phyloP scores from a whole-genome alignment of 2,888 invertebrate species.

The Idaea dimidiata region DNA sequence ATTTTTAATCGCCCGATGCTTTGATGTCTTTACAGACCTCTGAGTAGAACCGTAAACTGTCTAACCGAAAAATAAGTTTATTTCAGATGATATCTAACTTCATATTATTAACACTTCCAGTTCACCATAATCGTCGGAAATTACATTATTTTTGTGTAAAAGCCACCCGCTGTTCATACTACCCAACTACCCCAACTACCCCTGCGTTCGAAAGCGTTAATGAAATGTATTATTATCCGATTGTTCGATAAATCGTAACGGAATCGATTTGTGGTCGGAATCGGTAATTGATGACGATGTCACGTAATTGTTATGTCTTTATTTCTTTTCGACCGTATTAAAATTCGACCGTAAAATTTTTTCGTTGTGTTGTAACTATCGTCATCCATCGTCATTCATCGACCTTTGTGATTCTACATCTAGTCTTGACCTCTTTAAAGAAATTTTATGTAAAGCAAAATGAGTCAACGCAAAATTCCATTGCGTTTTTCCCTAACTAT shows the following conservation, averaged over 20 bases:
- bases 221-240: conserved; percentile 61
- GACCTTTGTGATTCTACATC: too few relatives aligned
- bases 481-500: neutral
- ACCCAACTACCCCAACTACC: conserved; percentile 9
- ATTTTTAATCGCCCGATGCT: too few relatives aligned
- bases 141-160: conserved; percentile 41
- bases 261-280: conserved; percentile 33
- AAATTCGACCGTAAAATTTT: too few relatives aligned
- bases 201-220: conserved; percentile 52
- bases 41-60: too few relatives aligned
- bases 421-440: too few relatives aligned
- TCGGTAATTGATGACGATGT: conserved; percentile 27
- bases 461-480: neutral
- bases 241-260: conserved; percentile 42
- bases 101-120: conserved; percentile 8
- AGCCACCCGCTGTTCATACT: conserved; percentile 29
- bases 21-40: too few relatives aligned
- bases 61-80: too few relatives aligned
- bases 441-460: neutral
- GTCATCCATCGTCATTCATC: too few relatives aligned
- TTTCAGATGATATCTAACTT: too few relatives aligned
- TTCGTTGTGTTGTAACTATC: too few relatives aligned
- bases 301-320: conserved; percentile 12
- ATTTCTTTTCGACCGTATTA: too few relatives aligned
- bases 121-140: conserved; percentile 24